These are phyloP conservation scores for Paedocypris micromegethes DNA, from an alignment of 2,797 vertebrate species.

Conservation along the genomic window DNA sequence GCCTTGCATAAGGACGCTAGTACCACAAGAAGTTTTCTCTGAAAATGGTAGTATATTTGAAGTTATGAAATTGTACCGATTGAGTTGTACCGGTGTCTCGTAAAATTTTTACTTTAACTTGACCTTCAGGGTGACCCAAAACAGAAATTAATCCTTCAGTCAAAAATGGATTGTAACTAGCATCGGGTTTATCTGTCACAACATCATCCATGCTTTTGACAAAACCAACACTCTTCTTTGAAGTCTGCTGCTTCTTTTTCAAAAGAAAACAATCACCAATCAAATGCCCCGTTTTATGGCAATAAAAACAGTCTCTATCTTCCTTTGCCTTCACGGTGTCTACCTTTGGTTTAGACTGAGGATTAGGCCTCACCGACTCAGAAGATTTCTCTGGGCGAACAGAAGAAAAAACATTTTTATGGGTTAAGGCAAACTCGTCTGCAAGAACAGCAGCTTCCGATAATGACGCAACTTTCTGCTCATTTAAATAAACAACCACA, in stretches of 20 bases:
- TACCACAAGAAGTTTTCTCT: background rate
- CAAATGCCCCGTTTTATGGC: constrained; percentile 2
- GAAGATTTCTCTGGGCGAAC: background rate
- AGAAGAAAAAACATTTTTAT: background rate
- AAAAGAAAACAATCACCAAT: background rate
- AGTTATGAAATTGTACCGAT: background rate
- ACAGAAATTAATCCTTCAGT: background rate
- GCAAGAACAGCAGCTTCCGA: constrained; percentile 1
- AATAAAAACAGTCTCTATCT: constrained; percentile 16
- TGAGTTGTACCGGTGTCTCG: background rate
- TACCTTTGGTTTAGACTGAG: background rate
- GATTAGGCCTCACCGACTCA: no score
- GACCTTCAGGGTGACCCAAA: background rate
- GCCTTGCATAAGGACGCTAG: constrained; percentile 3
- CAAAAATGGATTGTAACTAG: background rate
- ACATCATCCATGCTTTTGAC: background rate
- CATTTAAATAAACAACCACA: background rate
- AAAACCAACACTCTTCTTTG: background rate
- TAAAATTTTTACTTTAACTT: background rate
- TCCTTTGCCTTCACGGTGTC: background rate
- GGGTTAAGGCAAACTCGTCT: background rate
- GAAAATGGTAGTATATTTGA: background rate
- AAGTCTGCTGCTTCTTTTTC: background rate
- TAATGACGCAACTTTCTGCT: constrained; percentile 12
- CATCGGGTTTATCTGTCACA: background rate